Evolutionary conservation across 2,888 invertebrate genomes (phyloP).

Genomic region (Lacanobia wlatinum): DNA sequence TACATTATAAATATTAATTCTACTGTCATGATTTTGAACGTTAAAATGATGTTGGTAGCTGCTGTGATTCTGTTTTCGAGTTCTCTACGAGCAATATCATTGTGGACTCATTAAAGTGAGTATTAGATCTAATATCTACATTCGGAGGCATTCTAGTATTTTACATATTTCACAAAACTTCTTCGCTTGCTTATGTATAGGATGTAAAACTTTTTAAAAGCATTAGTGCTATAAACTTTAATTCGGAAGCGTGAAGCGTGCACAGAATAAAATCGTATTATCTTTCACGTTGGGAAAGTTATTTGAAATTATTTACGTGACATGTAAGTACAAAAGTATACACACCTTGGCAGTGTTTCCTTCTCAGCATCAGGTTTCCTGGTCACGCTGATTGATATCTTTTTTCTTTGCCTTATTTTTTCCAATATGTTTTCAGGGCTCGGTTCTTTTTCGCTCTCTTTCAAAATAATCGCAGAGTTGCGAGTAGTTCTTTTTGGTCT

Average conservation of each 20-base stretch:
- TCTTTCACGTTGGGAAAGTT: conserved; percentile 85
- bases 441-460: conserved; percentile 88
- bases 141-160: conserved; percentile 63
- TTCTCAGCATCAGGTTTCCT: conserved; percentile 85
- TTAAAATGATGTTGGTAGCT: conserved; percentile 64
- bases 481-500: conserved; percentile 87
- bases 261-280: conserved; percentile 85
- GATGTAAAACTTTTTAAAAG: conserved; percentile 81
- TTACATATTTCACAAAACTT: conserved; percentile 71
- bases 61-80: conserved; percentile 50
- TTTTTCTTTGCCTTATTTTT: conserved; percentile 89
- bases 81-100: conserved; percentile 57
- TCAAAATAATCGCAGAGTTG: conserved; percentile 88
- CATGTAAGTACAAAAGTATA: conserved; percentile 81
- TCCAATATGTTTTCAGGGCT: conserved; percentile 89
- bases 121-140: conserved; percentile 69
- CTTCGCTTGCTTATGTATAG: conserved; percentile 74
- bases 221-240: conserved; percentile 88
- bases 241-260: conserved; percentile 90
- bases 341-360: conserved; percentile 88
- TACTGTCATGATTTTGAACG: conserved; percentile 61
- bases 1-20: conserved; percentile 58
- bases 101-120: conserved; percentile 56
- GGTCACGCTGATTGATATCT: conserved; percentile 87
- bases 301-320: conserved; percentile 88